Evolutionary conservation across 2,888 invertebrate species (phyloP).

Genomic region (Orthonevra nobilis): DNA sequence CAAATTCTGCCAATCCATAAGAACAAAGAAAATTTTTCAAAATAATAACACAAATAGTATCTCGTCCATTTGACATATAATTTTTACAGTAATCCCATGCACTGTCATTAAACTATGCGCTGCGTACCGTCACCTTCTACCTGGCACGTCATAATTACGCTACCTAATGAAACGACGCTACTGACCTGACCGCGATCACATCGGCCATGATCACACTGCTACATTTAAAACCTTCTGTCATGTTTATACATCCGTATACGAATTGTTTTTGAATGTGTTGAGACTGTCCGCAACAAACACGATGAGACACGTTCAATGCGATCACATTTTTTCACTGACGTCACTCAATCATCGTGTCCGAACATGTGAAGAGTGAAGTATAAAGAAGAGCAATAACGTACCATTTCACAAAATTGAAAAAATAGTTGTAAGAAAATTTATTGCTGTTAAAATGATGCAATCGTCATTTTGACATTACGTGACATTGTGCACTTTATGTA

Average conservation of each 20-base stretch:
- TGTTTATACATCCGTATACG: slow-evolving; percentile 35
- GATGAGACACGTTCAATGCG: slow-evolving; percentile 54
- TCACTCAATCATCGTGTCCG: slow-evolving; percentile 13
- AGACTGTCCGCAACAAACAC: slow-evolving; percentile 26
- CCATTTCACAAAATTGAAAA: slow-evolving; percentile 14
- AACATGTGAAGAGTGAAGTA: slow-evolving; percentile 6
- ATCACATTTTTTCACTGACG: slow-evolving; percentile 1
- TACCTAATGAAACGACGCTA: slow-evolving; percentile 42
- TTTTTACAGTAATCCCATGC: slow-evolving; percentile 64
- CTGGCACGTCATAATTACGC: too few species aligned
- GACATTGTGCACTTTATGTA: slow-evolving; percentile 62
- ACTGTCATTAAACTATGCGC: slow-evolving; percentile 53
- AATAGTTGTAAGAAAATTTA: slow-evolving; percentile 16
- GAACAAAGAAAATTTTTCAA: slow-evolving; percentile 28
- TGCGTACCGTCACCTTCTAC: slow-evolving; percentile 40
- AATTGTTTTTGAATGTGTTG: slow-evolving; percentile 5
- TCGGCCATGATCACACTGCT: slow-evolving; percentile 1
- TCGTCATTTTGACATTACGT: slow-evolving; percentile 44
- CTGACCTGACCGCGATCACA: slow-evolving; percentile 60
- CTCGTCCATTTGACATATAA: slow-evolving; percentile 62
- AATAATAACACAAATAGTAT: slow-evolving; percentile 41
- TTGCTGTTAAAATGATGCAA: slow-evolving; percentile 47
- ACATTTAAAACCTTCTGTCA: slow-evolving; percentile 28
- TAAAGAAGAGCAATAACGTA: neutral
- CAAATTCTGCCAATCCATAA: slow-evolving; percentile 37